phyloP scores from a whole-genome alignment of 1,140 invertebrate species.

The Mercenaria mercenaria region DNA sequence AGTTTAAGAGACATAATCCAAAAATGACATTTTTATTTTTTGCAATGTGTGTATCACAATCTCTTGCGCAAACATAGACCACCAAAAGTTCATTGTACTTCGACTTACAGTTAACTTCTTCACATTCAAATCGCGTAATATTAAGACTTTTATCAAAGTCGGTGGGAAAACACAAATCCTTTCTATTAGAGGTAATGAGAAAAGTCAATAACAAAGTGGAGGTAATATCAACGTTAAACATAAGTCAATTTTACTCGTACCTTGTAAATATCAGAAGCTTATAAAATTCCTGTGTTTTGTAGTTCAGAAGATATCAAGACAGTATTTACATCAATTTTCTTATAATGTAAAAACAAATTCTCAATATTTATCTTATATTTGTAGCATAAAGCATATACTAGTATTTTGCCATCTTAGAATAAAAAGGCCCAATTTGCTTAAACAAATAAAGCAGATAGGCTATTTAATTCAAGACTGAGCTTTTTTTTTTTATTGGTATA shows the following conservation, averaged over 20 bases:
- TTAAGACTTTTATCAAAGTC: background rate
- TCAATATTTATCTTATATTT: too few species aligned
- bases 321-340: too few species aligned
- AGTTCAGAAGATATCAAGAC: too few species aligned
- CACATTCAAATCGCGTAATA: background rate
- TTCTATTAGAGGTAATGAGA: background rate
- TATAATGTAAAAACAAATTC: too few species aligned
- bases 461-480: too few species aligned
- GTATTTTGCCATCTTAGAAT: too few species aligned
- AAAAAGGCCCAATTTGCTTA: too few species aligned
- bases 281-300: too few species aligned
- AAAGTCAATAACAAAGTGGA: background rate
- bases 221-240: background rate
- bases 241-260: background rate
- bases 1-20: constrained; percentile 43
- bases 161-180: background rate
- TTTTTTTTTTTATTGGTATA: too few species aligned
- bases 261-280: background rate
- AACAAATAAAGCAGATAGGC: too few species aligned
- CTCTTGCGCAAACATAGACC: background rate
- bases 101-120: background rate
- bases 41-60: constrained; percentile 17
- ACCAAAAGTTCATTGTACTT: background rate
- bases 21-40: constrained; percentile 28
- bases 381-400: too few species aligned